Base-by-base conservation (phyloP, 2,113 vertebrate genomes). In the Ciconia maguari region DNA sequence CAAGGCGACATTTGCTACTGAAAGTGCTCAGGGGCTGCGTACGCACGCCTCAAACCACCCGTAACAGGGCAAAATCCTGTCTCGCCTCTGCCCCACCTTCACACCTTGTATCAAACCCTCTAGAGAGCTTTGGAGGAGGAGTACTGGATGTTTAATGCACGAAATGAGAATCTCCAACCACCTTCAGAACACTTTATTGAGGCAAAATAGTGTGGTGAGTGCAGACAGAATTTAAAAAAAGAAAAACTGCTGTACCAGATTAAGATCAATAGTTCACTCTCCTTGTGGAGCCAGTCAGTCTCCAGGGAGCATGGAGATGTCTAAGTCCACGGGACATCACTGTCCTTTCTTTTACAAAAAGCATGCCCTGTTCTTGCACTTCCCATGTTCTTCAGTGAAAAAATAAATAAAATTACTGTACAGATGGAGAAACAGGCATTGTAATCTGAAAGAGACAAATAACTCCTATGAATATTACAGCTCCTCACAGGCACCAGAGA, bases 371-470 rank as follows among this genome's bases (percentile, higher is more conserved):
- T 41, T 49, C 75, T 60, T 82, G 48, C 48, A 1, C 19, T 7
- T 88, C 7, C 60, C 65, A 5, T 29, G 30, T 64, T 70, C 89
- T 85, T 81, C 55, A 4, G 52, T 66, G 72, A 64, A 77, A 91
- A 94, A 91, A 58, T 24, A 46, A 95, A 85, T 62, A 58, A 70
- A 75, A 48, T 84, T 80, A 92, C 75, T 84, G 75, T 93, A 68
- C 77, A 90, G 82, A 46, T n/a, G 88, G 86, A 74, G 68, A 68
- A 95, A 66, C 2, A 6, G 38, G 62, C 26, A 30, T 14, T 48
- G 76, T 29, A 16, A 93, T 20, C 97, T 96, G 97, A 58, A 93
- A 90, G 89, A 96, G 57, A 95, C 16, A 92, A 85, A 14, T 22
- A 80, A 46, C 7, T 48, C 20, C 34, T 6, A 1, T 95, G 38